Conservation (phyloP, 2,888 invertebrate genomes). For the Lasioglossum oenotherae region DNA sequence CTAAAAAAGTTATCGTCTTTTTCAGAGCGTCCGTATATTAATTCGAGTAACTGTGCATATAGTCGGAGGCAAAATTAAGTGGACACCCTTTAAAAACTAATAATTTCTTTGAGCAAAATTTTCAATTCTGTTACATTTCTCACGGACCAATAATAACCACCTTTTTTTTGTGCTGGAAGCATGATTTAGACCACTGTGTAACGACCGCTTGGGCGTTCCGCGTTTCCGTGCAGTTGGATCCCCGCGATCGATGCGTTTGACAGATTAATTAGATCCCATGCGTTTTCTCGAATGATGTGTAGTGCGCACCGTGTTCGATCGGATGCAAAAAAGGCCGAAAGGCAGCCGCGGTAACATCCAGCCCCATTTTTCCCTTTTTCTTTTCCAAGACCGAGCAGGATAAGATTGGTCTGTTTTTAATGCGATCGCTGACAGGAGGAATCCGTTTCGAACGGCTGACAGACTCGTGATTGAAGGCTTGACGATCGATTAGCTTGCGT, state of each 20-base stretch:
- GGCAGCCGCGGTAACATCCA: not conserved
- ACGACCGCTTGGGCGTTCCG: not conserved
- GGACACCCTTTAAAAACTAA: too few species aligned
- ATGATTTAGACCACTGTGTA: not conserved
- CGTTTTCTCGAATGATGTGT: conserved; percentile 47
- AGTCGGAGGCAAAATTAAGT: too few species aligned
- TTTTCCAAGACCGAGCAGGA: conserved; percentile 19
- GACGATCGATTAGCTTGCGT: not conserved
- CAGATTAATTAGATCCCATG: conserved; percentile 60
- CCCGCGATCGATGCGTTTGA: conserved; percentile 50
- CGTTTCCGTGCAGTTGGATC: conserved; percentile 23
- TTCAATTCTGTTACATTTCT: not conserved
- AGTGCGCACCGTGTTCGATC: not conserved
- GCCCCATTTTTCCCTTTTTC: not conserved
- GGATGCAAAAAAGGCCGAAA: not conserved
- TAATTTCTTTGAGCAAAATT: too few species aligned
- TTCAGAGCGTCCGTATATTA: too few species aligned
- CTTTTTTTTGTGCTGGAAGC: not conserved
- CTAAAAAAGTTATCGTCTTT: too few species aligned
- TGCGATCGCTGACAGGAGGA: conserved; percentile 5
- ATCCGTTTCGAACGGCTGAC: conserved; percentile 31
- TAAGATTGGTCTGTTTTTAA: conserved; percentile 49
- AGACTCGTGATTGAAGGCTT: conserved; percentile 46
- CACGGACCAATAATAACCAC: too few species aligned
- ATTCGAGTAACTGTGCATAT: too few species aligned